A percentile compares a stretch with the other conserved stretches of the same genome.
Conservation (phyloP, 2,113 vertebrate genomes). For the Gila orcuttii region DNA sequence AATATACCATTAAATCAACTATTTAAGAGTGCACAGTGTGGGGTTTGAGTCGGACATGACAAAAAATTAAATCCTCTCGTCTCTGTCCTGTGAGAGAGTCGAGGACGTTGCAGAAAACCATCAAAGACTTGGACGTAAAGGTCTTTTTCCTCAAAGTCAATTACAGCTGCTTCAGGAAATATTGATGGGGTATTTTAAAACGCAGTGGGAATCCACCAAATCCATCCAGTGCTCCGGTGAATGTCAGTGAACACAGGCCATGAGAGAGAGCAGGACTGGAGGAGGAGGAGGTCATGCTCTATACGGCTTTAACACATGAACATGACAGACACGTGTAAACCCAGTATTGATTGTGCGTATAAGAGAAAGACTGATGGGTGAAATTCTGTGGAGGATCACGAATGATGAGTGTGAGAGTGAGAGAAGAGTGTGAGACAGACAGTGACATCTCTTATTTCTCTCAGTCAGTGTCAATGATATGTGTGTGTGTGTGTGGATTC, state of each 20-base stretch:
- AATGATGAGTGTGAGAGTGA: background rate
- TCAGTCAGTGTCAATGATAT: background rate
- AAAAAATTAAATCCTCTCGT: background rate
- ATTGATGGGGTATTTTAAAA: constrained; percentile 3
- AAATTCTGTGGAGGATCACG: background rate
- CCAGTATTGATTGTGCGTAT: background rate
- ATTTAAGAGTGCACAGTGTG: background rate
- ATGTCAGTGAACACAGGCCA: background rate
- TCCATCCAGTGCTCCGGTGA: background rate
- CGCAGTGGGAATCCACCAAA: background rate
- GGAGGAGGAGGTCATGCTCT: background rate
- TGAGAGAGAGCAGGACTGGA: background rate
- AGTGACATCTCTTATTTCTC: background rate
- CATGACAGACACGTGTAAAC: background rate
- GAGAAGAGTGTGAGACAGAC: constrained; percentile 21
- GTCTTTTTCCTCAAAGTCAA: constrained; percentile 1
- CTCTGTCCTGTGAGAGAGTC: background rate
- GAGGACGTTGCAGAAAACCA: background rate
- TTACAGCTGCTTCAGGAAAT: constrained; percentile 4
- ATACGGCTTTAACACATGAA: background rate
- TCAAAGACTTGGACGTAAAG: background rate
- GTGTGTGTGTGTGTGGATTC: background rate
- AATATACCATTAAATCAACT: background rate
- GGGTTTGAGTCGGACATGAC: background rate
- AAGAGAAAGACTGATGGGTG: background rate